phyloP scores from a whole-genome alignment of 2,888 invertebrate genomes.

The Luperina testacea region DNA sequence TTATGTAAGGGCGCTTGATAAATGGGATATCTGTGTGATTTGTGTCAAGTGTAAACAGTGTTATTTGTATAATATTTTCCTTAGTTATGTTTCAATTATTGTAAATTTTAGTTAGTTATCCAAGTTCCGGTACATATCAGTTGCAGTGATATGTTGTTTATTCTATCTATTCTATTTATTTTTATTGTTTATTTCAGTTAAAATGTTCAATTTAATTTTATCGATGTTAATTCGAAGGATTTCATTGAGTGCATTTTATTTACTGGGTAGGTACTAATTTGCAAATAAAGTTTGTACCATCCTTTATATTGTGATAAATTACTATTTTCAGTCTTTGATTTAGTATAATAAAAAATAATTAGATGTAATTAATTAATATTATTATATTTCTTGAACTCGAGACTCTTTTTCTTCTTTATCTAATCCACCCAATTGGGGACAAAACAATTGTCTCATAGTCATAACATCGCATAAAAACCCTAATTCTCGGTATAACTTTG shows the following conservation, averaged over 20 bases:
- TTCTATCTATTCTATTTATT: constrained; percentile 37
- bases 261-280: constrained; percentile 40
- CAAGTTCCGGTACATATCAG: constrained; percentile 63
- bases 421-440: not conserved
- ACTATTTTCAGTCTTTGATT: constrained; percentile 58
- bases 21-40: constrained; percentile 42
- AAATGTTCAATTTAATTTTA: constrained; percentile 37
- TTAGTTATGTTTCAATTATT: constrained; percentile 40
- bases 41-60: constrained; percentile 53
- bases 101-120: constrained; percentile 59
- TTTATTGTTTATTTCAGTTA: constrained; percentile 36
- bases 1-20: constrained; percentile 50
- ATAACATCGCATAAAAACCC: no score
- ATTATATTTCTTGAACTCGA: constrained; percentile 60
- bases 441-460: not conserved
- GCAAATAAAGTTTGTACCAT: constrained; percentile 46
- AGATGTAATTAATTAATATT: constrained; percentile 62
- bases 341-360: constrained; percentile 54
- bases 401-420: constrained; percentile 21
- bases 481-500: not conserved
- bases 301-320: constrained; percentile 65
- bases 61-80: constrained; percentile 48
- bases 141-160: constrained; percentile 55
- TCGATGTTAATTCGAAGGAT: constrained; percentile 43
- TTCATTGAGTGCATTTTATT: constrained; percentile 51